phyloP scores from a whole-genome alignment of 2,888 invertebrate species.

The Yponomeuta plumbellus region DNA sequence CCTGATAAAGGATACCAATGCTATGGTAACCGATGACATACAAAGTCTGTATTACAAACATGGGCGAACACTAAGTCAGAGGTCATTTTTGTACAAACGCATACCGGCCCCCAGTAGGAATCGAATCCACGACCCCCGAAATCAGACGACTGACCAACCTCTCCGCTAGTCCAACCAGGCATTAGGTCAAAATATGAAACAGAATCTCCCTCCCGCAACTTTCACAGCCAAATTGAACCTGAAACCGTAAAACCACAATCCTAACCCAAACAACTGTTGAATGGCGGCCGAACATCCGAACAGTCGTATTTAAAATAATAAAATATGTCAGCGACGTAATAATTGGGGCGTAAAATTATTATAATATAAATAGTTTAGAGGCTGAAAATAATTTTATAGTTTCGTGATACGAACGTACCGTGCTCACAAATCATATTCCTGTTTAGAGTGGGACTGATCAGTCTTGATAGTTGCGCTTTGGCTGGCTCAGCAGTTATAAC shows the following conservation, averaged over 20 bases:
- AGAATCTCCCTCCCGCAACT: neutral
- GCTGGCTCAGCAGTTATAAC: too few species aligned
- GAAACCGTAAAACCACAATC: neutral
- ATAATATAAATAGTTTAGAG: slow-evolving; percentile 73
- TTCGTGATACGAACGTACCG: slow-evolving; percentile 54
- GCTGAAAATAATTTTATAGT: slow-evolving; percentile 63
- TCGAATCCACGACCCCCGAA: too few species aligned
- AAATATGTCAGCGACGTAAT: slow-evolving; percentile 68
- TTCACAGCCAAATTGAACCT: neutral
- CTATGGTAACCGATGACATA: too few species aligned
- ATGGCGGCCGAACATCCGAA: slow-evolving; percentile 43
- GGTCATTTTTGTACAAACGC: too few species aligned
- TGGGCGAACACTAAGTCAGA: too few species aligned
- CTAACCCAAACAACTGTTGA: slow-evolving; percentile 13
- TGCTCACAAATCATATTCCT: slow-evolving; percentile 65
- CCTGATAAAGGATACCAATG: too few species aligned
- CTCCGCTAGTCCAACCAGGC: too few species aligned
- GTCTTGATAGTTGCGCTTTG: slow-evolving; percentile 47
- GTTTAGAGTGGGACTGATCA: slow-evolving; percentile 27
- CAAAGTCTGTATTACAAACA: too few species aligned
- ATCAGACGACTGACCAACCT: too few species aligned
- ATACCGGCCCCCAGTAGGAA: too few species aligned
- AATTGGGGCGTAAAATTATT: slow-evolving; percentile 73
- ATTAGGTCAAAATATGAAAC: neutral
- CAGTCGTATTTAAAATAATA: slow-evolving; percentile 69